Percentiles rank a stretch among this genome's conserved stretches.
Conservation (phyloP, 92 coral and sea anemone genomes). For the Bergia puertoricense region DNA sequence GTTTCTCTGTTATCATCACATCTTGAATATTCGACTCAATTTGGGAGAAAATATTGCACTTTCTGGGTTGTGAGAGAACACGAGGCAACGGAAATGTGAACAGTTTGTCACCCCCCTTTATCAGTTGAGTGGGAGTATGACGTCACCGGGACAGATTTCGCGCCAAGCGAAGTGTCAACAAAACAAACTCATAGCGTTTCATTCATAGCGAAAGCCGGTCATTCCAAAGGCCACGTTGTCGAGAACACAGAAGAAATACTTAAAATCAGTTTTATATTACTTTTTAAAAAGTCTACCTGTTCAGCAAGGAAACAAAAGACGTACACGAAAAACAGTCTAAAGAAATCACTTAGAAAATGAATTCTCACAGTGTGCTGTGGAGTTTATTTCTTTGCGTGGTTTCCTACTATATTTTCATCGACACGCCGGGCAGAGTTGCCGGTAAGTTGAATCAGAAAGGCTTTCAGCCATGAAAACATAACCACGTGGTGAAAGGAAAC, state of each 20-base stretch:
- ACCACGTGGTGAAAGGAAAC: slow-evolving; percentile 21
- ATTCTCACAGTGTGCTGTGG: slow-evolving; percentile 5
- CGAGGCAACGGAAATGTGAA: not conserved
- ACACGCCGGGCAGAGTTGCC: not conserved
- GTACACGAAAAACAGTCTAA: not conserved
- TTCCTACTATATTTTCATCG: not conserved
- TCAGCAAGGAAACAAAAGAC: not conserved
- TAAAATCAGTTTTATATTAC: not conserved
- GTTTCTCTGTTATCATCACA: not conserved
- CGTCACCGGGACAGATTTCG: slow-evolving; percentile 14
- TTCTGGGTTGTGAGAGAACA: not conserved
- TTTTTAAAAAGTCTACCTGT: not conserved
- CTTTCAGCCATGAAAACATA: slow-evolving; percentile 1
- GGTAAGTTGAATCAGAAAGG: not conserved
- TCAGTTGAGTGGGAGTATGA: slow-evolving; percentile 28
- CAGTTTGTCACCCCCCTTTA: slow-evolving; percentile 9
- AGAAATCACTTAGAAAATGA: slow-evolving; percentile 6
- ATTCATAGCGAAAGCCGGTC: slow-evolving; percentile 12
- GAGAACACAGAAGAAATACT: not conserved
- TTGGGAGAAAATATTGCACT: not conserved
- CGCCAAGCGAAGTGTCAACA: slow-evolving; percentile 37
- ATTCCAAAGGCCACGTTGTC: slow-evolving; percentile 39
- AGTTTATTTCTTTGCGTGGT: not conserved
- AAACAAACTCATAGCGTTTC: not conserved
- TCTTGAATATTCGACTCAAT: slow-evolving; percentile 4